These are phyloP conservation scores for Hyles vespertilio DNA, from an alignment of 1,140 invertebrate species.

Conservation along the genomic window DNA sequence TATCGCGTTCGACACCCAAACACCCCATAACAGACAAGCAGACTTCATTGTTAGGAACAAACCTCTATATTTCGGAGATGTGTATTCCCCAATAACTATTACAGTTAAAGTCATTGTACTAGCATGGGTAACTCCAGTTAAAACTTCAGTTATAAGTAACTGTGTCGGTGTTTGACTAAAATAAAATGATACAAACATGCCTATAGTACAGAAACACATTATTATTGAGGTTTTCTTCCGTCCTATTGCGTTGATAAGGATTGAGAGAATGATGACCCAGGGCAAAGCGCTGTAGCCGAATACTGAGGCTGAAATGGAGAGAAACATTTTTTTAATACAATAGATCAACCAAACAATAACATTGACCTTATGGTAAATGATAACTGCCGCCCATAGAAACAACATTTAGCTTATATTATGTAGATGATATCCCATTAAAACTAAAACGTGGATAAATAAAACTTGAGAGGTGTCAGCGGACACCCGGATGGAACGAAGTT, in stretches of 20 bases:
- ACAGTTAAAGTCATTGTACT: constrained; percentile 5
- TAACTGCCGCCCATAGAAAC: no score
- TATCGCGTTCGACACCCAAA: constrained; percentile 19
- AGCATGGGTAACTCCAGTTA: constrained; percentile 10
- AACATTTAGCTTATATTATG: no score
- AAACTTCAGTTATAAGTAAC: constrained; percentile 11
- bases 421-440: no score
- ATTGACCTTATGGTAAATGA: no score
- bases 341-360: no score
- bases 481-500: no score
- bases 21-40: constrained; percentile 24
- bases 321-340: background rate
- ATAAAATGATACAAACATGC: constrained; percentile 10
- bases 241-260: constrained; percentile 8
- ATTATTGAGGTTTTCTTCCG: constrained; percentile 15
- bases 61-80: constrained; percentile 19
- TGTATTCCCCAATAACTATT: constrained; percentile 15
- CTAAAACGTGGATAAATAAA: no score
- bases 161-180: constrained; percentile 7
- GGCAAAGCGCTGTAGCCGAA: constrained; percentile 5
- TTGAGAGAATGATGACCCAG: constrained; percentile 12
- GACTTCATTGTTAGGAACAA: constrained; percentile 17
- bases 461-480: no score
- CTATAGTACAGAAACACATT: constrained; percentile 1
- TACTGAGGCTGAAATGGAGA: constrained; percentile 19